phyloP scores from a whole-genome alignment of 1,140 invertebrate species.

The Monomorium pharaonis region DNA sequence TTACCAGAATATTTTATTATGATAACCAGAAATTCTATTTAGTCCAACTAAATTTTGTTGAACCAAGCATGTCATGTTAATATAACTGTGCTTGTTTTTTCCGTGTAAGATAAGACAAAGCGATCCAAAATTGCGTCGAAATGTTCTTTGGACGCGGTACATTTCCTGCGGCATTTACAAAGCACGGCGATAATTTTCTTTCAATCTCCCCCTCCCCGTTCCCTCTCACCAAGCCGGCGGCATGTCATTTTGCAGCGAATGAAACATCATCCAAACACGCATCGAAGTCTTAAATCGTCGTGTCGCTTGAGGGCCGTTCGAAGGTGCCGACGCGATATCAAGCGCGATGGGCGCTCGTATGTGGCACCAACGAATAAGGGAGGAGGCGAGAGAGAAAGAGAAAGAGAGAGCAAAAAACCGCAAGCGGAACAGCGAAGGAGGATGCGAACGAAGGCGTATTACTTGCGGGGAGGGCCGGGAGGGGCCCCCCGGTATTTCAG shows the following conservation, averaged over 20 bases:
- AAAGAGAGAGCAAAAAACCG: not conserved
- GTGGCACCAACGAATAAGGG: not conserved
- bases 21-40: no score
- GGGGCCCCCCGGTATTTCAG: constrained; percentile 71
- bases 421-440: not conserved
- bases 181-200: constrained; percentile 52
- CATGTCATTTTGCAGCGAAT: constrained; percentile 17
- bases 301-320: constrained; percentile 38
- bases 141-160: not conserved
- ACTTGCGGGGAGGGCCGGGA: constrained; percentile 51
- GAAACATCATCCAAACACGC: constrained; percentile 47
- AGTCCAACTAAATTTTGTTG: not conserved
- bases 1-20: no score
- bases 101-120: not conserved
- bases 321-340: constrained; percentile 40
- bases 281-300: constrained; percentile 42
- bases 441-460: constrained; percentile 62
- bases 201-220: not conserved
- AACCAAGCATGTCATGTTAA: no score
- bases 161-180: not conserved
- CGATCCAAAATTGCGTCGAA: not conserved
- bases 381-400: not conserved
- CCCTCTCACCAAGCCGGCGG: constrained; percentile 1
- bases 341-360: constrained; percentile 15
- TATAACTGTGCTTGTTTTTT: not conserved